Percentiles rank a stretch among this genome's conserved stretches.
Evolutionary conservation across 2,888 invertebrate genomes (phyloP).

Genomic region (Tenthredo amoena): DNA sequence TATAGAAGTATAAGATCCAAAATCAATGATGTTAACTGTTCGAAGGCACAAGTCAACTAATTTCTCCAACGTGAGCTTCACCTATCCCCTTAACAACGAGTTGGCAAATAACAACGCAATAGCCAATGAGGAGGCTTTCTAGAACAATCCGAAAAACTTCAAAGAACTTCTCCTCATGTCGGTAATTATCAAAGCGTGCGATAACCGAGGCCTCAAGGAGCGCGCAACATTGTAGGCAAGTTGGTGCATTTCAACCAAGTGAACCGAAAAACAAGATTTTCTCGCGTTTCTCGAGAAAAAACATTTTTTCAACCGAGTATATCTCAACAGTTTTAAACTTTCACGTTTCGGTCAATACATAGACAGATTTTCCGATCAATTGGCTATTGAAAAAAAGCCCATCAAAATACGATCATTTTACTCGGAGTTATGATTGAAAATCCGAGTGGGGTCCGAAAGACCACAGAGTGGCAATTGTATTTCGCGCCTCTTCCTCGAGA

Average conservation of each 20-base stretch:
- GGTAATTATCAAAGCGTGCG: not conserved
- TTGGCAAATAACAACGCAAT: not conserved
- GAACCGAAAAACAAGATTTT: not conserved
- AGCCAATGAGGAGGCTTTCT: slow-evolving; percentile 4
- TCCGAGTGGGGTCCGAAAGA: no score
- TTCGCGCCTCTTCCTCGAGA: no score
- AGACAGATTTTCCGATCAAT: not conserved
- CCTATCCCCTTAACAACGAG: not conserved
- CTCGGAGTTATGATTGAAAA: not conserved
- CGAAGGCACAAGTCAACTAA: not conserved
- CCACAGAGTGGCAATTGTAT: no score
- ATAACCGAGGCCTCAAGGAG: not conserved
- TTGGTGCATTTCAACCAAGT: not conserved
- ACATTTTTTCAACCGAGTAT: not conserved
- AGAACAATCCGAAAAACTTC: not conserved
- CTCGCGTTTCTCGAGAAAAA: not conserved
- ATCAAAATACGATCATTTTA: not conserved
- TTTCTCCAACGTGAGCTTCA: not conserved
- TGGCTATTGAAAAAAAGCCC: not conserved
- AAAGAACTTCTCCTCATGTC: not conserved
- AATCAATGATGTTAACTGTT: not conserved
- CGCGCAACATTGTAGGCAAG: slow-evolving; percentile 1
- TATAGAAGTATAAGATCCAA: not conserved
- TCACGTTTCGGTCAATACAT: not conserved
- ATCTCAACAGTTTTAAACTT: not conserved